Evolutionary conservation across 2,113 vertebrate species (phyloP).

Genomic region (Meriones unguiculatus): DNA sequence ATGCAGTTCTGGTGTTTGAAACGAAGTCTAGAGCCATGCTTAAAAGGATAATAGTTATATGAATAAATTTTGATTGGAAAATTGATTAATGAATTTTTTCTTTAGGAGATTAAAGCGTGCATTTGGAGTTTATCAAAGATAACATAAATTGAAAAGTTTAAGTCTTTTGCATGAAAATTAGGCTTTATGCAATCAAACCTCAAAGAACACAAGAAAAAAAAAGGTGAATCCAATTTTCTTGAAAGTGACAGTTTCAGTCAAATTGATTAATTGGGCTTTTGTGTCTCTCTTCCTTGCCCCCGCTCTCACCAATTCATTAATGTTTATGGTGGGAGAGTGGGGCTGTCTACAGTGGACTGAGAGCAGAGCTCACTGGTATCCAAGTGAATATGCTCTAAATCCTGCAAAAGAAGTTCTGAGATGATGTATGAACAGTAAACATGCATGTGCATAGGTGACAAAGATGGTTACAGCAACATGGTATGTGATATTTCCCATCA

Average conservation of each 20-base stretch:
- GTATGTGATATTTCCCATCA: neutral
- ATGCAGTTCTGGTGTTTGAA: neutral
- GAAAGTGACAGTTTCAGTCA: constrained; percentile 58
- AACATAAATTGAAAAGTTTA: constrained; percentile 73
- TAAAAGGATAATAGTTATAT: constrained; percentile 62
- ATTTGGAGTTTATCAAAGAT: constrained; percentile 58
- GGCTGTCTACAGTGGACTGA: neutral
- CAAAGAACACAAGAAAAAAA: constrained; percentile 52
- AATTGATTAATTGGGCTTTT: constrained; percentile 42
- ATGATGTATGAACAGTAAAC: neutral
- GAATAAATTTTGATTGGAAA: constrained; percentile 62
- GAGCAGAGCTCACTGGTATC: neutral
- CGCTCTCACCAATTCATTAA: neutral
- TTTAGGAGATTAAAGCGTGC: constrained; percentile 49
- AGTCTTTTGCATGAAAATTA: constrained; percentile 64
- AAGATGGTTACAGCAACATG: constrained; percentile 28
- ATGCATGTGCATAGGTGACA: neutral
- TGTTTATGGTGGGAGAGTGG: constrained; percentile 10
- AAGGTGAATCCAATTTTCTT: constrained; percentile 48
- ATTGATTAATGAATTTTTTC: constrained; percentile 52
- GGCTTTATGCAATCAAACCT: constrained; percentile 29
- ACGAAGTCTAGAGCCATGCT: constrained; percentile 17
- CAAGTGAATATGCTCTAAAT: constrained; percentile 29
- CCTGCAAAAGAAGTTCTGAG: constrained; percentile 28
- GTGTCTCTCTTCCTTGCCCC: neutral